A percentile compares a stretch with the other conserved stretches of the same genome.
Evolutionary conservation across 2,888 invertebrate genomes (phyloP).

Genomic region (Hirtodrosophila cameraria): DNA sequence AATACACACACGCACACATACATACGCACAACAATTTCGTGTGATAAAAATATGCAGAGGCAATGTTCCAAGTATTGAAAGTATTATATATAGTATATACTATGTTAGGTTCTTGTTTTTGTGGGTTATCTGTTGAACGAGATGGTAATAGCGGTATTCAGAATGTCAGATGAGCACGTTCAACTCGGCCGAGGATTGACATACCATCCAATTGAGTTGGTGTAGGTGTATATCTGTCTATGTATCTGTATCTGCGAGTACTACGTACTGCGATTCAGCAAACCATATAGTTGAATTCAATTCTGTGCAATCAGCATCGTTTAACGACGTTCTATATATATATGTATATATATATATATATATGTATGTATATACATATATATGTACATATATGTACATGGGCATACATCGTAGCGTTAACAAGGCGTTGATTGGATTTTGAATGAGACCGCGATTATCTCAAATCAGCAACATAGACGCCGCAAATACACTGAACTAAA

Average conservation of each 20-base stretch:
- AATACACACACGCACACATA: conserved; percentile 25
- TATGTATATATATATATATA: conserved; percentile 5
- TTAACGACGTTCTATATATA: conserved; percentile 46
- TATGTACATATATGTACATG: conserved; percentile 6
- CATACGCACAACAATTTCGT: conserved; percentile 2
- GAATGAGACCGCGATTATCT: conserved; percentile 48
- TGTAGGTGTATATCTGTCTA: conserved; percentile 24
- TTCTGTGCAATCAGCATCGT: conserved; percentile 70
- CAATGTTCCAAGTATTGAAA: conserved; percentile 52
- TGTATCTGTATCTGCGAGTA: conserved; percentile 21
- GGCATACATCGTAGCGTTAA: conserved; percentile 44
- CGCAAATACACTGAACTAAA: conserved; percentile 29
- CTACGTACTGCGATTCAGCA: conserved; percentile 24
- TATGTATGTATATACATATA: conserved; percentile 1
- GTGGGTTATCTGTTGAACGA: conserved; percentile 33
- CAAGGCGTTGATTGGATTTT: conserved; percentile 66
- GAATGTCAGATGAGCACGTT: conserved; percentile 73
- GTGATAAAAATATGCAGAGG: conserved; percentile 43
- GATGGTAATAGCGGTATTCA: conserved; percentile 28
- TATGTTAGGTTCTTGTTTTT: conserved; percentile 7
- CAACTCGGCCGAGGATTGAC: conserved; percentile 71
- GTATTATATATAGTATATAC: conserved; percentile 15
- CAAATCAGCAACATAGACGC: conserved; percentile 32
- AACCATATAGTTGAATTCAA: conserved; percentile 63
- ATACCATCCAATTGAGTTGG: conserved; percentile 59